phyloP scores from a whole-genome alignment of 2,113 vertebrate species.

The Paramormyrops kingsleyae region DNA sequence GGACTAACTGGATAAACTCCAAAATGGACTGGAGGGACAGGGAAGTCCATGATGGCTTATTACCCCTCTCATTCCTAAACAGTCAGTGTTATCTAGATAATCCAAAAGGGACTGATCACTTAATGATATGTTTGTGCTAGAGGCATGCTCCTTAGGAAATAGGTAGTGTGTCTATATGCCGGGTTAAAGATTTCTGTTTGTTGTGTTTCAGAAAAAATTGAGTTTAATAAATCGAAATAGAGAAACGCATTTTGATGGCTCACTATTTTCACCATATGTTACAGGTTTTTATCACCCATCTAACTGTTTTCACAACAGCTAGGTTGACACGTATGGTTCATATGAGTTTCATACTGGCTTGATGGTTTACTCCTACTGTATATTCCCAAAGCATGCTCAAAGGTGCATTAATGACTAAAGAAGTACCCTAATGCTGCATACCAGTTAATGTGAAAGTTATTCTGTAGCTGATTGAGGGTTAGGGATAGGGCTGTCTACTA shows the following conservation, averaged over 20 bases:
- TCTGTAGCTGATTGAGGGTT: not conserved
- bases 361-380: not conserved
- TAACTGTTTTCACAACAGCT: not conserved
- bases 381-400: not conserved
- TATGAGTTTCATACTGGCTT: not conserved
- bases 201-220: not conserved
- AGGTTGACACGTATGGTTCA: not conserved
- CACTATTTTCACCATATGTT: not conserved
- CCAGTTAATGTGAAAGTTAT: not conserved
- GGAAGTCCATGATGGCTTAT: not conserved
- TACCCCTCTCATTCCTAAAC: not conserved
- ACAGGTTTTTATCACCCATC: not conserved
- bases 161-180: not conserved
- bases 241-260: not conserved
- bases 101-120: not conserved
- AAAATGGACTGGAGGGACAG: no score
- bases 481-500: not conserved
- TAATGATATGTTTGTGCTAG: not conserved
- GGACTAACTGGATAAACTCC: no score
- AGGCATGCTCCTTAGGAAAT: not conserved
- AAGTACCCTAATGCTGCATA: not conserved
- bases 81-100: not conserved
- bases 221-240: not conserved
- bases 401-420: not conserved
- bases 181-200: not conserved